Base-by-base conservation (phyloP, 2,888 invertebrate genomes). In the Acrocyrtus sp. region DNA sequence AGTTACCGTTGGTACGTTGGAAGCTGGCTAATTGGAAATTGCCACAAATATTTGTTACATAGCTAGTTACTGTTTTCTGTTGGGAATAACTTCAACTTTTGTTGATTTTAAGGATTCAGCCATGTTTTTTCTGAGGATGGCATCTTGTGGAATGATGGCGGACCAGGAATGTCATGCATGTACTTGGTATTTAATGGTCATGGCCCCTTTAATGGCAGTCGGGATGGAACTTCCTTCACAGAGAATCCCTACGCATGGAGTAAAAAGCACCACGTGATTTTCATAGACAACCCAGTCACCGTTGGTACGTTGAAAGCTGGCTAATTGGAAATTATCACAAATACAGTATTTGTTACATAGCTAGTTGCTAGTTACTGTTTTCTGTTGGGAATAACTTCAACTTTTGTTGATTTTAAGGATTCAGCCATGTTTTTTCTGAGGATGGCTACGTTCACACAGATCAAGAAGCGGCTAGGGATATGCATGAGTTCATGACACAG, bases 121-220 rank as follows among this genome's bases (percentile, higher is more conserved):
- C 72, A 69, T 10, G 74, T 60, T 1, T 70, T 74, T 8, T 48
- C 65, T 2, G 70, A 70, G 45, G 61, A 29, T 3, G 73, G 76
- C 3, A 47, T 85, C 24, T 74, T 85, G n/a, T 85, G 85, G 85
- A 78, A 84, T 57, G 85, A 85, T 80, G 85, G 85, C 12, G 85
- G 85, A 2, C 85, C 85, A 1, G 85, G 85, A 0, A 83, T 83
- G 1, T 83, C 85, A 0, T 12, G 27, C 5, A 27, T 75, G 12
- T 56, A 43, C 19, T 85, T 85, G 0, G 61, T 85, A 51, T 85
- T 85, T 81, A 84, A 84, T n/a, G 76, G 84, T 43, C 85, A 85
- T 80, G 75, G 75, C 0, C 72, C 75, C 1, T 66, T 51, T 54
- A 26, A 26, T 1, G 22, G 29, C 27, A 82, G 81, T 4, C 2